A percentile compares a stretch with the other conserved stretches of the same genome.
Evolutionary conservation across 2,888 invertebrate species (phyloP).

Genomic region (Saturnia japonica): DNA sequence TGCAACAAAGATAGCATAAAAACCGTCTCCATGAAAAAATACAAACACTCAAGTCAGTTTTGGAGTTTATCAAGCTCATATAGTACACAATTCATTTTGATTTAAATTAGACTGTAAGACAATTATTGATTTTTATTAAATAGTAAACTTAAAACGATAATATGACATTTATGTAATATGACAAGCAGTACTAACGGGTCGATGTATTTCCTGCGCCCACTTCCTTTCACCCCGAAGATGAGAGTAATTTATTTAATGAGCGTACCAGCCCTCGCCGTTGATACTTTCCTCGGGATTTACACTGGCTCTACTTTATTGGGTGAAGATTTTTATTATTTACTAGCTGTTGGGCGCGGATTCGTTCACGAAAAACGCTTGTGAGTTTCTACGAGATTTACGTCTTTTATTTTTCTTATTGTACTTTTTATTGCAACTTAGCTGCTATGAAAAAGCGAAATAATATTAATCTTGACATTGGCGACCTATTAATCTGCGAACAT

Average conservation of each 20-base stretch:
- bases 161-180: conserved; percentile 6
- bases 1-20: too few relatives aligned
- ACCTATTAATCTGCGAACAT: too few relatives aligned
- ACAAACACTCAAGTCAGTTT: too few relatives aligned
- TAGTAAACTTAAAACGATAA: neutral
- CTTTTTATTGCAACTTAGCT: too few relatives aligned
- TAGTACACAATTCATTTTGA: too few relatives aligned
- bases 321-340: conserved; percentile 30
- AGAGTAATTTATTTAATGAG: conserved; percentile 46
- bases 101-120: neutral
- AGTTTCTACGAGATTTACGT: neutral
- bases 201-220: neutral
- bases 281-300: conserved; percentile 31
- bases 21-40: too few relatives aligned
- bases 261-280: conserved; percentile 28
- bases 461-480: too few relatives aligned
- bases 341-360: neutral
- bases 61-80: too few relatives aligned
- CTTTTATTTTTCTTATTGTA: neutral
- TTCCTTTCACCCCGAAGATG: conserved; percentile 29
- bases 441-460: too few relatives aligned
- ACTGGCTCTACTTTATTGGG: conserved; percentile 32
- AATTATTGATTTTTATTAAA: too few relatives aligned
- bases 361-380: neutral
- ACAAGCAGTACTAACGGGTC: neutral